Percentiles rank a stretch among this genome's conserved stretches.
Conservation (phyloP, 1,140 invertebrate species). For the Cotesia vestalis region DNA sequence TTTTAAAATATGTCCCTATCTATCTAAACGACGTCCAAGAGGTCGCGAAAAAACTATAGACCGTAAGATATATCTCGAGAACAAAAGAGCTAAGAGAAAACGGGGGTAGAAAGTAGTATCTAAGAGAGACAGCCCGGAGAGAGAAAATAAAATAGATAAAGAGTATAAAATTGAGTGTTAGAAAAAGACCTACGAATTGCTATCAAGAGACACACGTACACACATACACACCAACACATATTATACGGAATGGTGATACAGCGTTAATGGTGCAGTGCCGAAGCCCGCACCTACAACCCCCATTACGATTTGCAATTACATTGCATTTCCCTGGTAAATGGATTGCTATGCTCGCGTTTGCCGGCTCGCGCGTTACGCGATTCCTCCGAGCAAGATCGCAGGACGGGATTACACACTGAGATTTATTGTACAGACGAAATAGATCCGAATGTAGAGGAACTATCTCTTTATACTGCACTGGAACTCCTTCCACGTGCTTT, state of each 20-base stretch:
- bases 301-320: constrained; percentile 64
- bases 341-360: constrained; percentile 46
- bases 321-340: constrained; percentile 60
- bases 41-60: background rate
- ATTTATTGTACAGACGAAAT: constrained; percentile 39
- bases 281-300: constrained; percentile 45
- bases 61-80: constrained; percentile 16
- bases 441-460: constrained; percentile 12
- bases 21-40: constrained; percentile 12
- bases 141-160: background rate
- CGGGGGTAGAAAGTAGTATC: background rate
- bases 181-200: constrained; percentile 6
- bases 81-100: background rate
- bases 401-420: constrained; percentile 36
- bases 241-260: constrained; percentile 43
- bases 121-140: background rate
- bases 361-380: constrained; percentile 34
- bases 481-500: background rate
- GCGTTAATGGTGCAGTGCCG: constrained; percentile 55
- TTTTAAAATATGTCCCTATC: constrained; percentile 16
- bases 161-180: background rate
- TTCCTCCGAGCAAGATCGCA: constrained; percentile 38
- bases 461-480: constrained; percentile 8
- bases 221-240: too few species aligned
- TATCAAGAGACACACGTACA: constrained; percentile 13